Conservation (phyloP, 2,113 vertebrate genomes). For the Thomomys bottae region DNA sequence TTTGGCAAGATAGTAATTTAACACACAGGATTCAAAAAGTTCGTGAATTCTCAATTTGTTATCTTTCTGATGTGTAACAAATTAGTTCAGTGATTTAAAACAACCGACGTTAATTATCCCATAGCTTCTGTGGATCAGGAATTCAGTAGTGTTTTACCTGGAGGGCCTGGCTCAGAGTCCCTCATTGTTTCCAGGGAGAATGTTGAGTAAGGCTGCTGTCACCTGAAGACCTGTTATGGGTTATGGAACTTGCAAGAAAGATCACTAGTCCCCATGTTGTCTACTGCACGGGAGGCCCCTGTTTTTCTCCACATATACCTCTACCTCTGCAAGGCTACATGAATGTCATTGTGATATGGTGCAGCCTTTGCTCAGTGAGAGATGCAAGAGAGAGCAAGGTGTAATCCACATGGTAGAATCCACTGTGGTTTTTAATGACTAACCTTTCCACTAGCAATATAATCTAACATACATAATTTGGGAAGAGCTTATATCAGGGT, state of each 20-base stretch:
- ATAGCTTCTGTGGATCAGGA: not conserved
- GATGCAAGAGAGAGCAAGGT: not conserved
- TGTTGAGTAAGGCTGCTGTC: fast-evolving
- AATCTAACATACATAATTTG: not conserved
- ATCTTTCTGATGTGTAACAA: not conserved
- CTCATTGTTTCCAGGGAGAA: not conserved
- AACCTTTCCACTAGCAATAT: not conserved
- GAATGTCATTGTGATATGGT: not conserved
- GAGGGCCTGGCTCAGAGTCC: not conserved
- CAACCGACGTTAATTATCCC: not conserved
- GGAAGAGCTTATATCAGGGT: not conserved
- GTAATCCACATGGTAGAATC: not conserved
- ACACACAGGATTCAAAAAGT: not conserved
- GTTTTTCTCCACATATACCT: not conserved
- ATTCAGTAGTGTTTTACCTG: not conserved
- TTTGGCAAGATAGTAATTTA: not conserved
- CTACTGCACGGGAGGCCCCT: not conserved
- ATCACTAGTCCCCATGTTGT: not conserved
- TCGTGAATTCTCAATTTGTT: constrained; percentile 20
- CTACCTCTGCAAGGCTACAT: not conserved
- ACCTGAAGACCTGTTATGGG: not conserved
- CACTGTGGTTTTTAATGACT: not conserved
- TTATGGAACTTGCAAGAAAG: not conserved
- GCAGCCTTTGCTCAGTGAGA: not conserved
- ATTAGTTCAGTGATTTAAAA: not conserved